Conservation (phyloP, 2,888 invertebrate species). For the Pandemis corylana region DNA sequence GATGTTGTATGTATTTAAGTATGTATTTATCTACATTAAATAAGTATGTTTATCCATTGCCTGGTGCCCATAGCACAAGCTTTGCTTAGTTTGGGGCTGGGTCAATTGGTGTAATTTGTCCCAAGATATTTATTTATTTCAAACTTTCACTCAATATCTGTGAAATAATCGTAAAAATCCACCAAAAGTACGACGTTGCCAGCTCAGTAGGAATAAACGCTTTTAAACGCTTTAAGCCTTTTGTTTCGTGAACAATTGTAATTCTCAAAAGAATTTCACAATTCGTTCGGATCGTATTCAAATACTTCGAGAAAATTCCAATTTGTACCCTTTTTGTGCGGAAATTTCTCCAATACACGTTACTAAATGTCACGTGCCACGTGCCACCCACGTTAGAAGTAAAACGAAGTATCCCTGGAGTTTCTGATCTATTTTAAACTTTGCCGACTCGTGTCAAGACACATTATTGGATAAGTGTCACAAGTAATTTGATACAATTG, state of each 20-base stretch:
- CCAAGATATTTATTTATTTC: no score
- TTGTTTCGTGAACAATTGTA: not conserved
- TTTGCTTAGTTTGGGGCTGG: no score
- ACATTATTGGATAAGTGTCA: not conserved
- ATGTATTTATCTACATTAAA: no score
- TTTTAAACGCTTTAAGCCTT: no score
- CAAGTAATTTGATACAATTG: not conserved
- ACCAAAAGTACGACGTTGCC: not conserved
- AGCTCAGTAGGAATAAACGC: no score
- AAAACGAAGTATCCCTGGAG: not conserved
- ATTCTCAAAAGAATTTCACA: not conserved
- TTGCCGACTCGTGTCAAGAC: not conserved
- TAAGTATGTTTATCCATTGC: no score
- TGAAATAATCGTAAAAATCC: no score
- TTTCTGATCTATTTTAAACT: not conserved
- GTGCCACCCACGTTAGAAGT: not conserved
- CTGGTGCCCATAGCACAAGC: no score
- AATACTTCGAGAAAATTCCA: constrained; percentile 10
- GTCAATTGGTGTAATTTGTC: no score
- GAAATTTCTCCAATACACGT: not conserved
- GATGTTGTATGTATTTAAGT: no score
- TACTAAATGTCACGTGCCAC: not conserved
- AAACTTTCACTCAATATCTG: no score
- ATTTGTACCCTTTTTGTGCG: constrained; percentile 2
- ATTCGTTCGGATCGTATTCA: not conserved